Conservation (phyloP, 2,888 invertebrate genomes). For the Lydus trimaculatus region DNA sequence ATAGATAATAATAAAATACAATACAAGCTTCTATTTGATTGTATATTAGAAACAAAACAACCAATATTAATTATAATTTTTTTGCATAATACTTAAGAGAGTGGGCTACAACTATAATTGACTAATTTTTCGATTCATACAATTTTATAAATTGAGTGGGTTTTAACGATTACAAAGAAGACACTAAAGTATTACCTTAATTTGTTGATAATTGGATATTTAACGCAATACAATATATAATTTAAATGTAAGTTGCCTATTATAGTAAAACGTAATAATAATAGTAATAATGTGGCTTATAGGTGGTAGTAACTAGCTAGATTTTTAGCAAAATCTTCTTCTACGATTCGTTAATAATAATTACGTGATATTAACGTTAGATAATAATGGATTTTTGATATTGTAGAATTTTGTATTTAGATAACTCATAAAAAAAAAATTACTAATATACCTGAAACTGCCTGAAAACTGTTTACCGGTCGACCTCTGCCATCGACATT, state of each 20-base stretch:
- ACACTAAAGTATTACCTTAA: background rate
- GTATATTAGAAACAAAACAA: background rate
- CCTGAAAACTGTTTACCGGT: slow-evolving; percentile 5
- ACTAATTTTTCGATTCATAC: background rate
- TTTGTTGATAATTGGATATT: slow-evolving; percentile 5
- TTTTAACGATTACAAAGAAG: background rate
- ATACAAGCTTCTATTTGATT: background rate
- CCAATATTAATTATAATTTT: background rate
- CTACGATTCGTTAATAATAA: background rate
- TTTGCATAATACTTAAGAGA: background rate
- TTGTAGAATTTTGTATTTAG: background rate
- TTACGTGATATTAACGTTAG: background rate
- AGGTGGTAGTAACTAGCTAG: background rate
- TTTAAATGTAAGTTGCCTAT: background rate
- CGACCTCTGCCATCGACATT: slow-evolving; percentile 11
- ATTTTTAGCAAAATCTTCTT: background rate
- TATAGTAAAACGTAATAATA: background rate
- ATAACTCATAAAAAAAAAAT: background rate
- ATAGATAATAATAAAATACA: slow-evolving; percentile 5
- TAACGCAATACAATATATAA: background rate
- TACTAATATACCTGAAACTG: background rate
- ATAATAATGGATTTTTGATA: background rate
- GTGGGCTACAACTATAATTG: background rate
- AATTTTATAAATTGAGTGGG: background rate
- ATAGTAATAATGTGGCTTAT: background rate